phyloP scores from a whole-genome alignment of 2,113 vertebrate genomes.

The Scomber scombrus region DNA sequence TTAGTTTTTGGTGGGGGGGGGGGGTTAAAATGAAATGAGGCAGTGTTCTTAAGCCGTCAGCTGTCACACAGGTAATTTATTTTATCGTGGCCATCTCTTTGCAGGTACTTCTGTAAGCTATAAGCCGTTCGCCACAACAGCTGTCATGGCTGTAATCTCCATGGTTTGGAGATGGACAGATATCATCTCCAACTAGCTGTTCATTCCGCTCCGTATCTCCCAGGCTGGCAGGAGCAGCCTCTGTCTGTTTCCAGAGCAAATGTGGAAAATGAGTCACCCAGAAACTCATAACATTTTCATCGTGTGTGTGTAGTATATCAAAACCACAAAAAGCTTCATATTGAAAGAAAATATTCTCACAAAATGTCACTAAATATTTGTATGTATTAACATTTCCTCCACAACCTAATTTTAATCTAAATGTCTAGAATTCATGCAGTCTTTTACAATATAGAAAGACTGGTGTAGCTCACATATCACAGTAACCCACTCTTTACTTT shows the following conservation, averaged over 20 bases:
- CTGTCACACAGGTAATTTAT: slow-evolving; percentile 84
- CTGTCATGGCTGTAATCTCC: slow-evolving; percentile 82
- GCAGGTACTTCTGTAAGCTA: slow-evolving; percentile 80
- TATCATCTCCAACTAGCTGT: slow-evolving; percentile 78
- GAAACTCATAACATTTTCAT: neutral
- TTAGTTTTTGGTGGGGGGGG: neutral
- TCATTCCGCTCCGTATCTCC: slow-evolving; percentile 57
- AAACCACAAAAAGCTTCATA: neutral
- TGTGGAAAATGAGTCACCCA: slow-evolving; percentile 35
- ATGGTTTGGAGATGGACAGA: slow-evolving; percentile 78
- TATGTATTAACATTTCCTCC: neutral
- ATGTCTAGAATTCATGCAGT: slow-evolving; percentile 6
- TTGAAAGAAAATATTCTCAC: neutral
- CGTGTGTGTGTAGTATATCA: neutral
- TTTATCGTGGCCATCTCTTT: slow-evolving; percentile 83
- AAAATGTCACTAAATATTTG: neutral
- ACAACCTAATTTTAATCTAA: neutral
- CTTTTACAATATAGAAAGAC: neutral
- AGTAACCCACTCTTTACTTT: slow-evolving; percentile 21
- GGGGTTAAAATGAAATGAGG: slow-evolving; percentile 64
- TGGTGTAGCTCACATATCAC: slow-evolving; percentile 24
- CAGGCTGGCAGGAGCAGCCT: slow-evolving; percentile 43
- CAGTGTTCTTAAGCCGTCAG: slow-evolving; percentile 78
- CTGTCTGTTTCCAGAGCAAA: slow-evolving; percentile 52
- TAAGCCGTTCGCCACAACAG: slow-evolving; percentile 80